Conservation (phyloP, 1,140 invertebrate genomes). For the Bombus pyrosoma region DNA sequence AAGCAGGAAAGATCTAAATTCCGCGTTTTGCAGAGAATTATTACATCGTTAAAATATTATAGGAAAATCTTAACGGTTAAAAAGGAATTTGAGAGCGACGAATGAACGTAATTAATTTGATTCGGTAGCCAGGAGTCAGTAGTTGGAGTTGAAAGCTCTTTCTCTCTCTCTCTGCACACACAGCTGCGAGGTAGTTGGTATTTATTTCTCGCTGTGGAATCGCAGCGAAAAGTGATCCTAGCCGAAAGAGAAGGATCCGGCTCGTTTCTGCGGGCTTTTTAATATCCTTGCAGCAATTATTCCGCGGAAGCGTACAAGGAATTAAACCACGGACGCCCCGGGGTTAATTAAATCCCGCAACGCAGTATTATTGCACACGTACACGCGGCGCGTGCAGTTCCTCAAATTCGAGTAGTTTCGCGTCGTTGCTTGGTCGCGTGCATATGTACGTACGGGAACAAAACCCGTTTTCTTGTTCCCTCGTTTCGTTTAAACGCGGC, state of each 20-base stretch:
- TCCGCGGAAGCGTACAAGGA: slow-evolving; percentile 35
- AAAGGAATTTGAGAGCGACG: background rate
- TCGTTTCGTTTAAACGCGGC: slow-evolving; percentile 7
- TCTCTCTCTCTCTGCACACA: too few relatives aligned
- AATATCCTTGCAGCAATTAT: slow-evolving; percentile 63
- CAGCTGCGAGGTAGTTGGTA: background rate
- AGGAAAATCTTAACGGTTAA: background rate
- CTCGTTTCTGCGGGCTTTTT: slow-evolving; percentile 46
- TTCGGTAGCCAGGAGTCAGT: background rate
- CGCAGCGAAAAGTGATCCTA: slow-evolving; percentile 5
- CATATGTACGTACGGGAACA: background rate
- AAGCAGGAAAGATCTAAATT: background rate
- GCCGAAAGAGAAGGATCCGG: background rate
- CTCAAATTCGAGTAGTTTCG: slow-evolving; percentile 52
- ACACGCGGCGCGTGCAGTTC: background rate
- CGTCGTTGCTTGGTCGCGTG: background rate
- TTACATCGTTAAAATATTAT: background rate
- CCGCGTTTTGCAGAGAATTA: background rate
- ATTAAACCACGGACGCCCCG: slow-evolving; percentile 38
- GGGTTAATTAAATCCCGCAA: slow-evolving; percentile 58
- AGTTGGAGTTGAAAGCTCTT: background rate
- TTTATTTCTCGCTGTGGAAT: background rate
- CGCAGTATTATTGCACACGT: slow-evolving; percentile 20
- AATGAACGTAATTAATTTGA: slow-evolving; percentile 21
- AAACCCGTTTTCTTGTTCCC: background rate